Base-by-base conservation (phyloP, 2,113 vertebrate species). In the Myotis brandtii region DNA sequence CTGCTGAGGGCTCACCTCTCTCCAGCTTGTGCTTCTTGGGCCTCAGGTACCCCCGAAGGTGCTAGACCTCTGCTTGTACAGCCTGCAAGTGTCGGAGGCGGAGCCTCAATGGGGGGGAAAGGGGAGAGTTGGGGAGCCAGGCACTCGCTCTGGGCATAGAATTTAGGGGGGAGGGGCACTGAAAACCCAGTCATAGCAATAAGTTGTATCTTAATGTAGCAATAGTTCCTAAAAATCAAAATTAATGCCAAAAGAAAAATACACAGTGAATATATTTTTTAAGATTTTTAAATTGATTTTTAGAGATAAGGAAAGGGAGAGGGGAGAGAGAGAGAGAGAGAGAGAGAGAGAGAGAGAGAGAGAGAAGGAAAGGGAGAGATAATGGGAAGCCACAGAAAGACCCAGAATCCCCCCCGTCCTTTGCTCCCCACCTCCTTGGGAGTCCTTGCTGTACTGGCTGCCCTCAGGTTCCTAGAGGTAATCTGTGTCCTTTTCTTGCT, bases 91-190 rank as follows among this genome's bases (percentile, higher is more conserved):
- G 37, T 34, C 30, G 2, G 21, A 48, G 40, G 52, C 32, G 20
- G 66, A 46, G 40, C 66, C 52, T 7, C 32, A 64, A 56, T 23
- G 20, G 3, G 48, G 2, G 13, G 48, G 0, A 3, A 3, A 37
- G 37, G 21, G 8, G 21, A 23, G 21, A 9, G 20, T 59, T 9
- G 66, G 21, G 9, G 9, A 17, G 43, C 43, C 6, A 2, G 18
- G 43, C n/a, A 32, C 25, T 1, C 3, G 0, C 20, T 34, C 50
- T 2, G 1, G 18, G 27, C 34, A 6, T 21, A 80, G 27, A 32
- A 56, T 43, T 43, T 23, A 17, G 30, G 64, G 11, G 37, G 37
- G 37, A 18, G 12, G 32, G 54, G 9, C 13, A 32, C 50, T 0
- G 23, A 25, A 62, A 64, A 76, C 40, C 30, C 20, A 23, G 27